Conservation (phyloP, 2,113 vertebrate species). For the Lophotis ruficrista region DNA sequence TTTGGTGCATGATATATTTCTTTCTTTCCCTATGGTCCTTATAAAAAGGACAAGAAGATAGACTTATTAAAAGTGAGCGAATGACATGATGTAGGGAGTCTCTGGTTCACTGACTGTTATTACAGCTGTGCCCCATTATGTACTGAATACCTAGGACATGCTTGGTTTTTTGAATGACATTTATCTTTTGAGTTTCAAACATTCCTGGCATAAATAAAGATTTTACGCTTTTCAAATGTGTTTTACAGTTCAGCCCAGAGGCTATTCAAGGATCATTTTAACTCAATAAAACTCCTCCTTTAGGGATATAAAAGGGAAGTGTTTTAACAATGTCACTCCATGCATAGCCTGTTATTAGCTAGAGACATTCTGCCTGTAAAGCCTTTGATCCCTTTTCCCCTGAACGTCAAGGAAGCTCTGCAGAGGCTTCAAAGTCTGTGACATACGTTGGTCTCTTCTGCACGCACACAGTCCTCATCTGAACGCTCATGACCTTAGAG, state of each 20-base stretch:
- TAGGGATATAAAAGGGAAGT: conserved; percentile 50
- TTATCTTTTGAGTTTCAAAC: conserved; percentile 79
- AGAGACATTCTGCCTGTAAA: conserved; percentile 26
- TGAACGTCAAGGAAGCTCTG: conserved; percentile 8
- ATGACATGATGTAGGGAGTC: conserved; percentile 78
- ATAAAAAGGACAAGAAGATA: conserved; percentile 76
- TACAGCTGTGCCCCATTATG: conserved; percentile 79
- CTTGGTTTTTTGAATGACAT: conserved; percentile 78
- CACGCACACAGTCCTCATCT: not conserved
- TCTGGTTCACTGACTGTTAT: conserved; percentile 75
- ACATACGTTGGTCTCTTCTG: not conserved
- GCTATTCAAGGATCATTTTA: conserved; percentile 67
- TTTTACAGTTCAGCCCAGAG: conserved; percentile 73
- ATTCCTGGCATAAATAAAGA: conserved; percentile 80
- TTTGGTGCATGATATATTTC: conserved; percentile 76
- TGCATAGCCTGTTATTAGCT: conserved; percentile 51
- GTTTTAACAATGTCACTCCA: conserved; percentile 60
- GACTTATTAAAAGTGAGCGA: conserved; percentile 78
- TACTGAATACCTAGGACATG: conserved; percentile 76
- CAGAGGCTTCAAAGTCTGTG: not conserved
- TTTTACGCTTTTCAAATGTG: conserved; percentile 78
- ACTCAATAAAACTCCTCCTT: conserved; percentile 61
- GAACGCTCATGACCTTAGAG: not conserved
- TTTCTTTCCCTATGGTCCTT: conserved; percentile 75
- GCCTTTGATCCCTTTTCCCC: conserved; percentile 51